phyloP scores from a whole-genome alignment of 2,888 invertebrate species.

The Pardosa pseudoannulata region DNA sequence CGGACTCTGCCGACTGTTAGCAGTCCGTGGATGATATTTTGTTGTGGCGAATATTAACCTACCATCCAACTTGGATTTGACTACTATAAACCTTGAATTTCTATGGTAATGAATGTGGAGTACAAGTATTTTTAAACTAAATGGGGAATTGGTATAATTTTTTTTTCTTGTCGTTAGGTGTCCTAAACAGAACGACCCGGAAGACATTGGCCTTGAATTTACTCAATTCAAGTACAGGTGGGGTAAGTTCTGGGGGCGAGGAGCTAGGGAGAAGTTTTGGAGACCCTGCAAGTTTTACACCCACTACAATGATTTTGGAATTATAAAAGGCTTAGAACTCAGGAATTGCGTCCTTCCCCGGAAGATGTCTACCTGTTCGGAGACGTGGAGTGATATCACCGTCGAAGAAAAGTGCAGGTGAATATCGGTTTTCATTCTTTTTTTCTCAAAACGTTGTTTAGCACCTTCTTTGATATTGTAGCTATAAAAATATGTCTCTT shows the following conservation, averaged over 20 bases:
- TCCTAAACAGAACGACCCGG: background rate
- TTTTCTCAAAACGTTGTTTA: too few species aligned
- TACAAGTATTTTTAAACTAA: too few species aligned
- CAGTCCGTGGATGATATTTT: too few species aligned
- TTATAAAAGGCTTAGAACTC: conserved; percentile 18
- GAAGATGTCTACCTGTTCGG: conserved; percentile 29
- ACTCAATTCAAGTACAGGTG: background rate
- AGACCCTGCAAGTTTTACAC: conserved; percentile 7
- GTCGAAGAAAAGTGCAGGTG: background rate
- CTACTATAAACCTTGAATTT: too few species aligned
- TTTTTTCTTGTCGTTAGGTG: background rate
- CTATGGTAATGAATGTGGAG: too few species aligned
- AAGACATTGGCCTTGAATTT: background rate
- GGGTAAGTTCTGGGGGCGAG: background rate
- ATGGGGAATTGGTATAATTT: too few species aligned
- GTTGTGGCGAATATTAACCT: too few species aligned
- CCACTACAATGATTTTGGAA: background rate
- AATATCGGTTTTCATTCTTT: too few species aligned
- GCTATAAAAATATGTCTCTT: too few species aligned
- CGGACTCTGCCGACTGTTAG: too few species aligned
- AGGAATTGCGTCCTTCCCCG: background rate
- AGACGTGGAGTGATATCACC: background rate
- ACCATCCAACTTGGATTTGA: too few species aligned
- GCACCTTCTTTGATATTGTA: too few species aligned
- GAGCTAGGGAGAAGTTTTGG: background rate